Percentiles rank a stretch among this genome's conserved stretches.
Conservation (phyloP, 2,888 invertebrate genomes). For the Calliopum simillimum region DNA sequence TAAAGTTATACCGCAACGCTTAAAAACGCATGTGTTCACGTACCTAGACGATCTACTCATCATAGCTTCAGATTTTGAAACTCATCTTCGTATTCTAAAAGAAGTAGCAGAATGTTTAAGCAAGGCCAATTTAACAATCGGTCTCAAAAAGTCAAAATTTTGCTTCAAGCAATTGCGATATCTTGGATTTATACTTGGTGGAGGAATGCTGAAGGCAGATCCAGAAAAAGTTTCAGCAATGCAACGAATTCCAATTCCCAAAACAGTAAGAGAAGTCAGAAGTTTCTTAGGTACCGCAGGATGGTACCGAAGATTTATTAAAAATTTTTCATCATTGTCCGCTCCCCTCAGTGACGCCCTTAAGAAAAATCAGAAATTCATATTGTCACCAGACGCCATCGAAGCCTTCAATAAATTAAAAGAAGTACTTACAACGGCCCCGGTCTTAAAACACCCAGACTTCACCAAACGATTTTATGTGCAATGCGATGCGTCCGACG, state of each 20-base stretch:
- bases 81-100: constrained; percentile 37
- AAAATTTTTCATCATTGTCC: constrained; percentile 35
- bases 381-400: constrained; percentile 15
- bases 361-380: constrained; percentile 22
- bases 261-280: constrained; percentile 40
- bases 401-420: constrained; percentile 34
- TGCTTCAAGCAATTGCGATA: constrained; percentile 38
- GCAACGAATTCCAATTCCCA: constrained; percentile 38
- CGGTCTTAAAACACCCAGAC: too few species aligned
- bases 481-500: too few species aligned
- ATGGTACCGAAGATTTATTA: too few species aligned
- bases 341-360: constrained; percentile 23
- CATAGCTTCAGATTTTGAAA: too few species aligned
- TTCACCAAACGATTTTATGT: not conserved
- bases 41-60: constrained; percentile 39
- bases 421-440: constrained; percentile 23
- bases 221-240: constrained; percentile 29
- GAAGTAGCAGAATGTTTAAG: constrained; percentile 32
- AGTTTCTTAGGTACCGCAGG: constrained; percentile 45
- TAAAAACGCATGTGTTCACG: constrained; percentile 34
- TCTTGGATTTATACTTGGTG: constrained; percentile 39
- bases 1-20: constrained; percentile 35
- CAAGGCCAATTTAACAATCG: constrained; percentile 42
- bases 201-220: constrained; percentile 36
- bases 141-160: too few species aligned